Evolutionary conservation across 2,888 invertebrate genomes (phyloP), one percentile per base, ranked within the genome.

Genomic region (Troides aeacus): DNA sequence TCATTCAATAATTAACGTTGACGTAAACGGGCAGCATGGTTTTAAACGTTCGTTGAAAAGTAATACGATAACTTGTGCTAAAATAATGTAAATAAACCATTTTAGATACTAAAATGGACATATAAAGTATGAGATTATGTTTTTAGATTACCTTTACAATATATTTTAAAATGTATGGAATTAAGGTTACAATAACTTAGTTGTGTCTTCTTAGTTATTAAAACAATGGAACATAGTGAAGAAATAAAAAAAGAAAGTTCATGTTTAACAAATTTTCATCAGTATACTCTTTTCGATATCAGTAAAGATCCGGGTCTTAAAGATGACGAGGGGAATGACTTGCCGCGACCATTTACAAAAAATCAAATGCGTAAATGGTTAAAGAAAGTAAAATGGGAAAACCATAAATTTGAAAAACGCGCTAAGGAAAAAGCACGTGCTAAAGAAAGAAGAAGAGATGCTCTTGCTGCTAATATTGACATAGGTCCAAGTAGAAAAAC

Each of bases 401-500:
- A 94, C 74, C 88, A 93, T 21, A 96, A 96, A 84, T 93, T 94
- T 61, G 93, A 94, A 73, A 96, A 96, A 82, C 94, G 97, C 69
- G 93, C 94, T 0, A 95, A 94, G 76, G 97, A 97, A 80, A 95
- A 96, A 78, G 93, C 94, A 62, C 94, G 94, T 76, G 93, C 94
- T 18, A 97, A 96, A 80, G 93, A 94, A 76, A 95, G 96, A 80
- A 93, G 95, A 71, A 93, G 93, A 64, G 94, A 94, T 80, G 96
- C 97, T 1, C 94, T 94, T 73, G 94, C 94, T 69, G 95, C 95
- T 71, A 97, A 97, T 75, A 88, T 96, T 68, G 94, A 95, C 70
- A 81, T 95, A 56, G 97, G 97, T 0, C 97, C 97, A 0, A 96
- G 95, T 57, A 94, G 98, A 70, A 98, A 97, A 87, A 93, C 94